Base-by-base conservation (phyloP, 2,888 invertebrate genomes). In the Drosophila yooni region DNA sequence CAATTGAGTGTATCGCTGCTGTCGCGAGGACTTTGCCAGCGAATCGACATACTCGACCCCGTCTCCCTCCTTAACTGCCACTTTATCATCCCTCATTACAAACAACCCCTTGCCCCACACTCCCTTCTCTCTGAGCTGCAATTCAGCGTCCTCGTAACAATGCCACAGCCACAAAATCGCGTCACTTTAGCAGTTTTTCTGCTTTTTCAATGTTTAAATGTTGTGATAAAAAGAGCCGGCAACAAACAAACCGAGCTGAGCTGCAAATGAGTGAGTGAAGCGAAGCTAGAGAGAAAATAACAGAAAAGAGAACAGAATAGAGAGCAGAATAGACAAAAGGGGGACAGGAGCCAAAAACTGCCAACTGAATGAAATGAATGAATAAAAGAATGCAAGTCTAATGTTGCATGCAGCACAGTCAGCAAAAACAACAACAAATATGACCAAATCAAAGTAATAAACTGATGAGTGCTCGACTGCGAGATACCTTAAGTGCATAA, bases 341-440 rank as follows among this genome's bases (percentile, higher is more conserved):
- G 60, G 52, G 51, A 31, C 58, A 31, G 25, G 48, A 67, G 63
- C 56, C 51, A 38, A 62, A 40, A 67, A 70, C 70, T 59, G 53
- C 56, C 58, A 74, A 64, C 59, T 74, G 79, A 87, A 79, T 79
- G 70, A 74, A 77, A 69, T 61, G 81, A 76, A 81, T 70, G 83
- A 74, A 79, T 83, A 83, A 74, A 76, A 57, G 70, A 84, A 79
- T 77, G 66, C 68, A 74, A 70, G 72, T 69, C 56, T 60, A 76
- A 67, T 78, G 59, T 63, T 66, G 51, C 54, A 67, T 68, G 38
- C 71, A 77, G 72, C 50, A 52, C 70, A 65, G 54, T 65, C 53
- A 62, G 64, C 25, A 51, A 21, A 13, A 52, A 56, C 43, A 66
- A 54, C 38, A 60, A 69, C 27, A 77, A 53, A 77, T 57, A 53